Evolutionary conservation across 2,797 vertebrate species (phyloP).

Genomic region (Ctenopoma multispine): DNA sequence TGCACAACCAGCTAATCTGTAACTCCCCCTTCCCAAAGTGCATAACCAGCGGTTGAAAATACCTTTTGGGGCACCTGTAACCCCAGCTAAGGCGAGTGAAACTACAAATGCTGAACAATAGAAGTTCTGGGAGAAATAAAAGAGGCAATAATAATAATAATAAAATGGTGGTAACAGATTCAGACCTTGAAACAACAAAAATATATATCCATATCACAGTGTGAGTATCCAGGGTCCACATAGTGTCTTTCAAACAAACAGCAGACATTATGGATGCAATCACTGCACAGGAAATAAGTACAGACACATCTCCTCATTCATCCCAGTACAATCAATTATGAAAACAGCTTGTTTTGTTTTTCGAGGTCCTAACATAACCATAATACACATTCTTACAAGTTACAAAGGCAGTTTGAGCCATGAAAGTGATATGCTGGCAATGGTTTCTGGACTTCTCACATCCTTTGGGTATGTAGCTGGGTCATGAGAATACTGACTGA

Average conservation of each 20-base stretch:
- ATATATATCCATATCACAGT: constrained; percentile 77
- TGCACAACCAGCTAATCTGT: constrained; percentile 59
- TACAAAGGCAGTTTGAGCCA: constrained; percentile 60
- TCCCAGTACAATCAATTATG: constrained; percentile 69
- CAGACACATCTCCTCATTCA: constrained; percentile 54
- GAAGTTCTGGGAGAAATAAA: constrained; percentile 68
- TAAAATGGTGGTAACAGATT: constrained; percentile 58
- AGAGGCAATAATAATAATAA: constrained; percentile 20
- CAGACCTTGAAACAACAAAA: constrained; percentile 65
- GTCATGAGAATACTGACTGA: constrained; percentile 66
- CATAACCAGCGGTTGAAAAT: constrained; percentile 61
- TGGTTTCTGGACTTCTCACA: constrained; percentile 46
- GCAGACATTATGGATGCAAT: constrained; percentile 60
- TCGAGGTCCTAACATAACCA: constrained; percentile 57
- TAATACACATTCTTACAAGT: constrained; percentile 71
- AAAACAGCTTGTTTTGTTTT: constrained; percentile 37
- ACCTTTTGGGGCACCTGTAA: constrained; percentile 59
- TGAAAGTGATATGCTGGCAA: constrained; percentile 68
- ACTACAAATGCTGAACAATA: constrained; percentile 72
- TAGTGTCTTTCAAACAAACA: constrained; percentile 60
- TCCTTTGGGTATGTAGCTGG: constrained; percentile 73
- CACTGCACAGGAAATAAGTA: constrained; percentile 62
- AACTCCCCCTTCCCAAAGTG: constrained; percentile 49
- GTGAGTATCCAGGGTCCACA: constrained; percentile 71
- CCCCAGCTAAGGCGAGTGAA: constrained; percentile 70